Evolutionary conservation across 2,888 invertebrate genomes (phyloP).

Genomic region (Cryptocephalus primarius): DNA sequence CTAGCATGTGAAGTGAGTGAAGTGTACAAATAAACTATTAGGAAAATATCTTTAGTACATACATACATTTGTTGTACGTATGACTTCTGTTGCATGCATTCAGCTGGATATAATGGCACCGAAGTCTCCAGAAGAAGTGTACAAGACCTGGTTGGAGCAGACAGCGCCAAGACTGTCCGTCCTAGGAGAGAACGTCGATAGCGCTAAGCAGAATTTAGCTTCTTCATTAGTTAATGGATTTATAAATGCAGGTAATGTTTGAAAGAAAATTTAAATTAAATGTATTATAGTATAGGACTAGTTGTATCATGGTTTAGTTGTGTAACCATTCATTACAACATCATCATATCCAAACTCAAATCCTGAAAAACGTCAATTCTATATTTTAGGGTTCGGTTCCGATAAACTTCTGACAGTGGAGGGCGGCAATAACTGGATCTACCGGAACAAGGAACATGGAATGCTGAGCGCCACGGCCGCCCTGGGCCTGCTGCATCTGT

Average conservation of each 20-base stretch:
- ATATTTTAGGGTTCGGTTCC: conserved; percentile 67
- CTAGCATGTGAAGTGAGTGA: conserved; percentile 78
- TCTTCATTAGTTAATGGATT: conserved; percentile 98
- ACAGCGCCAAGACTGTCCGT: conserved; percentile 57
- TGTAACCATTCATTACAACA: too few species aligned
- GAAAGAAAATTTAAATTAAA: too few species aligned
- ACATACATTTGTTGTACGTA: too few species aligned
- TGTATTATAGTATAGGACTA: too few species aligned
- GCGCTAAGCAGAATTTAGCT: conserved; percentile 92
- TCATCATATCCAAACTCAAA: too few species aligned
- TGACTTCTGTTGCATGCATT: conserved; percentile 3
- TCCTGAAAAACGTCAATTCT: too few species aligned
- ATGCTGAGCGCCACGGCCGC: conserved; percentile 98
- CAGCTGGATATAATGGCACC: conserved; percentile 97
- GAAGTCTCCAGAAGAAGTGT: conserved; percentile 97
- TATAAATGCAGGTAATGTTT: conserved; percentile 39
- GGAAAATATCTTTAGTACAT: too few species aligned
- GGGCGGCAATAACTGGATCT: conserved; percentile 34
- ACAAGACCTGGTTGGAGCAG: conserved; percentile 91
- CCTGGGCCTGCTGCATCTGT: conserved; percentile 85
- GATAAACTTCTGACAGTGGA: conserved; percentile 91
- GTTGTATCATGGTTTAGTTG: too few species aligned
- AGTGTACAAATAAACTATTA: not conserved
- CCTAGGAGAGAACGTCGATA: conserved; percentile 66
- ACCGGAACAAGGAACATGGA: conserved; percentile 83